Evolutionary conservation across 2,888 invertebrate genomes (phyloP).

Genomic region (Chloroclystis v-ata): DNA sequence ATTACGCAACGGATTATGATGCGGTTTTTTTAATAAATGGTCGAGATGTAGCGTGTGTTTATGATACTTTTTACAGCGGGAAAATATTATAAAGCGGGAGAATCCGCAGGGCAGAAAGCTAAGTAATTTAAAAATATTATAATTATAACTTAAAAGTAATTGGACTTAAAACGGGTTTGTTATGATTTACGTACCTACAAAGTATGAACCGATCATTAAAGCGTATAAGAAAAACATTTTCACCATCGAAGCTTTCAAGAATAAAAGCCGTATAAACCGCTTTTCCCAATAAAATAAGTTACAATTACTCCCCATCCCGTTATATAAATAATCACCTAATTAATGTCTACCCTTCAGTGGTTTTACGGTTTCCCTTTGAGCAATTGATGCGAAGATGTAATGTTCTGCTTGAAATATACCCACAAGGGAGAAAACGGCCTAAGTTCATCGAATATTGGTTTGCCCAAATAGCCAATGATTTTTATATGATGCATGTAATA

Average conservation of each 20-base stretch:
- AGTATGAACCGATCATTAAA: no score
- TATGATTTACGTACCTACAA: no score
- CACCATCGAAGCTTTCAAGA: neutral
- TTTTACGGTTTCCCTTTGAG: constrained; percentile 32
- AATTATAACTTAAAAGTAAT: no score
- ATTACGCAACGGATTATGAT: no score
- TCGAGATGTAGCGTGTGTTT: no score
- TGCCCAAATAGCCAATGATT: neutral
- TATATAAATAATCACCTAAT: constrained; percentile 35
- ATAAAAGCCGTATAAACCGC: constrained; percentile 1
- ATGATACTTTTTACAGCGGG: no score
- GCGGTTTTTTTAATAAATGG: no score
- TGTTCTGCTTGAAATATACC: constrained; percentile 5
- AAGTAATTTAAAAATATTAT: no score
- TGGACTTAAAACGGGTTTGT: no score
- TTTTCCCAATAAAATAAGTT: constrained; percentile 10
- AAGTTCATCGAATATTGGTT: neutral
- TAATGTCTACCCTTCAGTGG: constrained; percentile 34
- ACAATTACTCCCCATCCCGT: constrained; percentile 20
- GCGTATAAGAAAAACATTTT: no score
- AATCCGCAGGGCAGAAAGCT: no score
- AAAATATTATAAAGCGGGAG: no score
- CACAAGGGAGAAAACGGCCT: neutral
- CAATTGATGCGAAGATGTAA: constrained; percentile 22
- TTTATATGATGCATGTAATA: neutral